Percentiles rank a stretch among this genome's conserved stretches.
Evolutionary conservation across 2,113 vertebrate genomes (phyloP).

Genomic region (Forbesichthys papilliferus): DNA sequence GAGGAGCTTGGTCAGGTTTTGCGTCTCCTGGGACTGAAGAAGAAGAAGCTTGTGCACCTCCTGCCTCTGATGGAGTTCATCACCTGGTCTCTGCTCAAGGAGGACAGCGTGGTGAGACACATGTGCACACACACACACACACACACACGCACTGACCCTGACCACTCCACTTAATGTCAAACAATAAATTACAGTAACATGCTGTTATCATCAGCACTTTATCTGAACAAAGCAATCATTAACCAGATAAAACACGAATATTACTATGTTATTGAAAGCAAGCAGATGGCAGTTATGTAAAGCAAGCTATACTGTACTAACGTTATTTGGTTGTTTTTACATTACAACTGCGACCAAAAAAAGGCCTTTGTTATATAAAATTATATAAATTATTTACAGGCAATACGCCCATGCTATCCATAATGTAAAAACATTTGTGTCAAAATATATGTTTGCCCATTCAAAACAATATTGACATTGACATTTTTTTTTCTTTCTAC

Average conservation of each 20-base stretch:
- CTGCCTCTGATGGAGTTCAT: slow-evolving; percentile 79
- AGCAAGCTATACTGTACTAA: no score
- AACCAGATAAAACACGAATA: no score
- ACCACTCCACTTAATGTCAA: not conserved
- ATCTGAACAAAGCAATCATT: no score
- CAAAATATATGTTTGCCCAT: no score
- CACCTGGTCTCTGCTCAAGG: slow-evolving; percentile 78
- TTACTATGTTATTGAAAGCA: no score
- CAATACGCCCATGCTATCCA: no score
- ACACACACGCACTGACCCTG: not conserved
- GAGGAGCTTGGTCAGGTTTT: slow-evolving; percentile 65
- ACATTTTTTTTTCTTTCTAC: not conserved
- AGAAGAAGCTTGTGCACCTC: slow-evolving; percentile 65
- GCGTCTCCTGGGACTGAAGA: slow-evolving; percentile 66
- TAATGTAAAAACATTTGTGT: no score
- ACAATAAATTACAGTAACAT: not conserved
- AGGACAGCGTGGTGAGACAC: slow-evolving; percentile 69
- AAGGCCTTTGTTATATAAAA: no score
- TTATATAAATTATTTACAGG: no score
- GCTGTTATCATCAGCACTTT: not conserved
- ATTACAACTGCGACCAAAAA: no score
- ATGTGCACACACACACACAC: not conserved
- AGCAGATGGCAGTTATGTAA: no score
- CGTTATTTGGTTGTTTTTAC: no score
- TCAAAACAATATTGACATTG: not conserved